These are phyloP conservation scores for Pristionchus arcanus DNA, from an alignment of 2,888 invertebrate genomes.

Conservation along the genomic window DNA sequence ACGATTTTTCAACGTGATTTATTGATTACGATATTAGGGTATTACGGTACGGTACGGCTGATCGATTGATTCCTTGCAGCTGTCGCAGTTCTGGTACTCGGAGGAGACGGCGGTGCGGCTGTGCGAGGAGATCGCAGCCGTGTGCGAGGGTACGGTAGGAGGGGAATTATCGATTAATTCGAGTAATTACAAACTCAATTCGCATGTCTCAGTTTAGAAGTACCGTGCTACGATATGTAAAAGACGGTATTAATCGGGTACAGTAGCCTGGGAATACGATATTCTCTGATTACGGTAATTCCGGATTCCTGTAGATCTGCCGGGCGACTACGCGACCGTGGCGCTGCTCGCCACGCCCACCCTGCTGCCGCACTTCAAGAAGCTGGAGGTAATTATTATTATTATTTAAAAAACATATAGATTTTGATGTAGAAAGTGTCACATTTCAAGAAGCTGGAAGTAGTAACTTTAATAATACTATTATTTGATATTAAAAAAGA, in stretches of 20 bases:
- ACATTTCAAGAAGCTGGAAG: too few species aligned
- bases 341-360: slow-evolving; percentile 69
- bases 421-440: too few species aligned
- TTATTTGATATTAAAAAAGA: too few species aligned
- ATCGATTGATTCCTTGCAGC: slow-evolving; percentile 83
- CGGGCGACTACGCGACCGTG: slow-evolving; percentile 57
- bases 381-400: slow-evolving; percentile 59
- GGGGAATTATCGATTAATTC: slow-evolving; percentile 59
- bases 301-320: not conserved
- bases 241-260: not conserved
- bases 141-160: slow-evolving; percentile 71
- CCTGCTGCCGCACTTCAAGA: slow-evolving; percentile 64
- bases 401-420: not conserved
- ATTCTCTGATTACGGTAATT: not conserved
- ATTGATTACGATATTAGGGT: not conserved
- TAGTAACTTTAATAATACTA: too few species aligned
- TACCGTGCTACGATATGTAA: too few species aligned
- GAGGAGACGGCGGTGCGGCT: slow-evolving; percentile 87
- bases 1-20: too few species aligned
- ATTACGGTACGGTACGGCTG: not conserved
- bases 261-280: not conserved
- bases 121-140: slow-evolving; percentile 85
- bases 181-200: too few species aligned
- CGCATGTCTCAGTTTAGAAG: too few species aligned
- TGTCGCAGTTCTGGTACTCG: slow-evolving; percentile 98